Conservation (phyloP, 1,140 invertebrate genomes). For the Anoplolepis gracilipes region DNA sequence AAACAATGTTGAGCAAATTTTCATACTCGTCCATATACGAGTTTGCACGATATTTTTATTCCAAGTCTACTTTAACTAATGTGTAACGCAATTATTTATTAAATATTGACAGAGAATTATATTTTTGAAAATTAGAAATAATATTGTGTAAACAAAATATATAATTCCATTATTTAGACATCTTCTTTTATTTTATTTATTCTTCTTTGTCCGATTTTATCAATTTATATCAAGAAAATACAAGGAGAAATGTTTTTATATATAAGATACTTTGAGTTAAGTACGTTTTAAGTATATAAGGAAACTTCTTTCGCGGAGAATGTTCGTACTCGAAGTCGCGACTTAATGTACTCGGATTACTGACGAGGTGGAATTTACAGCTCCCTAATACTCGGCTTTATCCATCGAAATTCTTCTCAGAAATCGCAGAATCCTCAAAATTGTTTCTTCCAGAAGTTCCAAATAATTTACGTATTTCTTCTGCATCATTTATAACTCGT, state of each 20-base stretch:
- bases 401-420: not conserved
- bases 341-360: slow-evolving; percentile 47
- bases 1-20: slow-evolving; percentile 15
- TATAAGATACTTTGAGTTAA: not conserved
- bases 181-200: not conserved
- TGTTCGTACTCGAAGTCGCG: not conserved
- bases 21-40: not conserved
- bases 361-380: slow-evolving; percentile 21
- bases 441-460: slow-evolving; percentile 7
- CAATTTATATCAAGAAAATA: not conserved
- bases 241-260: not conserved
- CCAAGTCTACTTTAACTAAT: not conserved
- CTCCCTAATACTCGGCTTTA: slow-evolving; percentile 4
- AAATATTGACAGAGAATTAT: not conserved
- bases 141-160: not conserved
- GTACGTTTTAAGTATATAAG: not conserved
- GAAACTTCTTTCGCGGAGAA: slow-evolving; percentile 6
- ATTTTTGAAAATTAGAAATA: not conserved
- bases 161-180: not conserved
- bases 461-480: slow-evolving; percentile 4
- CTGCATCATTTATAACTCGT: slow-evolving; percentile 11
- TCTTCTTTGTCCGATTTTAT: not conserved
- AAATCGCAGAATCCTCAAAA: slow-evolving; percentile 17
- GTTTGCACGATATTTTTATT: not conserved
- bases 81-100: not conserved